Conservation (phyloP, 2,888 invertebrate genomes). For the Heliconius hortense region DNA sequence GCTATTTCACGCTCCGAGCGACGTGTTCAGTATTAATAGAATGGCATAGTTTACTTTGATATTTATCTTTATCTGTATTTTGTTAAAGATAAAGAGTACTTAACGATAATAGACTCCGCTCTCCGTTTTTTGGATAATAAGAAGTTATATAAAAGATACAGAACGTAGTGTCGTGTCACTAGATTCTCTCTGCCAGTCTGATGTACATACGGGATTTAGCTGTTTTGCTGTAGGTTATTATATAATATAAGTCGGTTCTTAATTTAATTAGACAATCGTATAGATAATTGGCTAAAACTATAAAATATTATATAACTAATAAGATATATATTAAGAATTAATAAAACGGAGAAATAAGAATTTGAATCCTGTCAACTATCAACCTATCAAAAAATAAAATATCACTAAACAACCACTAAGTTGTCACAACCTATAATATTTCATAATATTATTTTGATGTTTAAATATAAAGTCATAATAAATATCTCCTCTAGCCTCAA, state of each 20-base stretch:
- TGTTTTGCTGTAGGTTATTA: not conserved
- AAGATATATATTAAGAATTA: no score
- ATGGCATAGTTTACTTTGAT: constrained; percentile 2
- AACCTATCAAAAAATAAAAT: not conserved
- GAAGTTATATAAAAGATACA: not conserved
- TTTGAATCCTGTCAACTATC: not conserved
- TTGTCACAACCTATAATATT: not conserved
- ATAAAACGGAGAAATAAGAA: not conserved
- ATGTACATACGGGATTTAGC: not conserved
- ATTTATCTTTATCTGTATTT: not conserved
- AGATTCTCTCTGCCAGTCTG: not conserved
- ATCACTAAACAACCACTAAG: not conserved
- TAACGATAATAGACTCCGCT: not conserved
- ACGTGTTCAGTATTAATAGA: constrained; percentile 7
- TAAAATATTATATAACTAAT: no score
- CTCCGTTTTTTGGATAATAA: not conserved
- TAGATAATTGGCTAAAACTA: no score
- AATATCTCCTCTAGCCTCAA: not conserved
- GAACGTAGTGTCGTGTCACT: not conserved
- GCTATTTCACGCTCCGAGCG: constrained; percentile 19
- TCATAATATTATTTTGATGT: constrained; percentile 1
- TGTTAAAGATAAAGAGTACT: not conserved
- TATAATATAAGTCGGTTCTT: not conserved
- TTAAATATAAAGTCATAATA: not conserved
- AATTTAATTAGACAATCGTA: no score